Base-by-base conservation (phyloP, 2,113 vertebrate genomes). In the Cyprinodon variegatus region DNA sequence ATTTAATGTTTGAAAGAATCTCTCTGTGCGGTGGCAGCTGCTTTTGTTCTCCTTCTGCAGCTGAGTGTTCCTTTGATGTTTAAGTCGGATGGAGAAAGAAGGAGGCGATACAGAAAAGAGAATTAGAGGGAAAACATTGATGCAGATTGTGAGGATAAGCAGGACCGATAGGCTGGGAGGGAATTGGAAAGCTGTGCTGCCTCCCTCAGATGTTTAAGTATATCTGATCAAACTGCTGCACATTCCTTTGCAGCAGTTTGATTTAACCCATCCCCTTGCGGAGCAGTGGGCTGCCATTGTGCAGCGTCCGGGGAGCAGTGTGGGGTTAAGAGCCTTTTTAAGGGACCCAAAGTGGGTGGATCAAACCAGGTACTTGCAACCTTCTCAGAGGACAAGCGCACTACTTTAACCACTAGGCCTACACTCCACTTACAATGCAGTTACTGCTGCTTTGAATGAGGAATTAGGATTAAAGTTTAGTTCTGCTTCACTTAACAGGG, bases 31-130 rank as follows among this genome's bases (percentile, higher is more conserved):
- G 78, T 75, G 75, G 64, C 80, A 15, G 81, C 60, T 50, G 7
- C 83, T 87, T 86, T 90, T 91, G 87, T 90, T 87, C 83, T 82
- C 45, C 0, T 53, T 67, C 65, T 83, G 88, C 71, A 70, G 82
- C 82, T 39, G 73, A 89, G 57, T 8, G 5, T 73, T 62, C 79
- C 89, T 91, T 89, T 90, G 90, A 90, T 91, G 81, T 90, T 50
- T 61, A 64, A 79, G 73, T 72, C 64, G 64, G 62, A 66, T 72
- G 72, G 76, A 46, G 41, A 60, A 84, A 72, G 59, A 85, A 77
- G 86, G 76, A 59, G 37, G 46, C 67, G 68, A 81, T 76, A 46
- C 68, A 45, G 76, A 86, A 77, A 76, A 72, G 68, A 82, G 80
- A 82, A 90, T 90, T 87, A 83, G 83, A 67, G 13, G 61, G 36